Conservation (phyloP, 2,113 vertebrate genomes). For the Synodontis membranacea region DNA sequence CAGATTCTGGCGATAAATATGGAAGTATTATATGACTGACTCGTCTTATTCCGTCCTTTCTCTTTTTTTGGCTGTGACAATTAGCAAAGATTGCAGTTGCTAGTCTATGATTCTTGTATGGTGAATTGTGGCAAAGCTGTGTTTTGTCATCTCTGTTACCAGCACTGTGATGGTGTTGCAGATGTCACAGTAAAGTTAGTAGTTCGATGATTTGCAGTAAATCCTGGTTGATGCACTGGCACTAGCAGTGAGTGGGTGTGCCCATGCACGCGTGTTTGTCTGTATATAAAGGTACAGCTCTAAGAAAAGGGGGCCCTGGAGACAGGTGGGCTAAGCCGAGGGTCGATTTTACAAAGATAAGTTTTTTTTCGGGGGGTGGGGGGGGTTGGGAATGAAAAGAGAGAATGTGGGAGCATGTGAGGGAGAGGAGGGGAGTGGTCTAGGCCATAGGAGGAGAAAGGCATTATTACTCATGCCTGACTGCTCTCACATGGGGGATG, state of each 20-base stretch:
- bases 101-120: not conserved
- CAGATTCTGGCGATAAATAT: not conserved
- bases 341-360: conserved; percentile 44
- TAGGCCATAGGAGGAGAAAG: conserved; percentile 52
- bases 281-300: conserved; percentile 19
- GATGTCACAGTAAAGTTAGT: not conserved
- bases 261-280: conserved; percentile 5
- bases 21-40: conserved; percentile 6
- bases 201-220: conserved; percentile 3
- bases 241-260: not conserved
- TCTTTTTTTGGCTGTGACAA: conserved; percentile 3
- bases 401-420: conserved; percentile 26
- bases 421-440: conserved; percentile 37
- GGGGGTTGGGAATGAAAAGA: conserved; percentile 43
- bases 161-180: not conserved
- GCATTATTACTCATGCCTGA: conserved; percentile 55
- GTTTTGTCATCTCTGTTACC: not conserved
- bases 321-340: conserved; percentile 46
- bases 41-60: not conserved
- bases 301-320: conserved; percentile 24
- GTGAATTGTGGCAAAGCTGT: not conserved
- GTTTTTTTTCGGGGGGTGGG: conserved; percentile 35
- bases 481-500: conserved; percentile 52
- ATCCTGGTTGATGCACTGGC: not conserved
- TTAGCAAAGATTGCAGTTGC: not conserved